A percentile compares a stretch with the other conserved stretches of the same genome.
These are phyloP conservation scores for Apodemus agrarius DNA, from an alignment of 2,797 vertebrate genomes.

Conservation along the genomic window DNA sequence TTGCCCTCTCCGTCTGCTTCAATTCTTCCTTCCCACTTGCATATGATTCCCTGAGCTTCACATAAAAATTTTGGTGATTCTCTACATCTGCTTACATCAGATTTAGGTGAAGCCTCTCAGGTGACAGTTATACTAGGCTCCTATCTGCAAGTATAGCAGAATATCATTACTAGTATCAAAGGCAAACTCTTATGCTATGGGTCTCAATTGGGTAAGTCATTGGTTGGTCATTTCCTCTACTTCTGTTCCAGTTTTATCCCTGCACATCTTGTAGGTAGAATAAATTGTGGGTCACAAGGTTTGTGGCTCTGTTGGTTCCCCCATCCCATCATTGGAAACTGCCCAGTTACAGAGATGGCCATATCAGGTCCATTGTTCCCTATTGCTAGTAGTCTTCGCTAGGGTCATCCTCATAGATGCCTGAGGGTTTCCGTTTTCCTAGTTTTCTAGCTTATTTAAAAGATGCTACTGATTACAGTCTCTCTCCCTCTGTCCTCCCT, in stretches of 20 bases:
- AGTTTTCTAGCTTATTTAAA: too few relatives aligned
- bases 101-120: background rate
- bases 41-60: background rate
- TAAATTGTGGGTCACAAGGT: background rate
- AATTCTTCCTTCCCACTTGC: background rate
- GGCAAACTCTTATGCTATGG: background rate
- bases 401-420: too few relatives aligned
- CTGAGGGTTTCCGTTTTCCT: too few relatives aligned
- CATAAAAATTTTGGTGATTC: background rate
- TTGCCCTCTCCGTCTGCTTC: background rate
- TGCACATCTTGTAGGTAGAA: background rate
- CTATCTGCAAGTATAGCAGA: background rate
- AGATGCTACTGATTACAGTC: too few relatives aligned
- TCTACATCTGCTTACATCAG: background rate
- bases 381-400: too few relatives aligned
- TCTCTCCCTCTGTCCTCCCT: too few relatives aligned
- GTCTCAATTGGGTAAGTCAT: background rate
- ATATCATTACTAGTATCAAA: background rate
- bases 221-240: background rate
- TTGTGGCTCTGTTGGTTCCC: background rate
- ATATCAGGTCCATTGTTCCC: too few relatives aligned
- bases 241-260: background rate
- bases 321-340: background rate
- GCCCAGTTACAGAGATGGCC: too few relatives aligned
- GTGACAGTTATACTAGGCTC: too few relatives aligned